Percentiles rank a stretch among this genome's conserved stretches.
Conservation (phyloP, 2,797 vertebrate genomes). For the Diplodus puntazzo region DNA sequence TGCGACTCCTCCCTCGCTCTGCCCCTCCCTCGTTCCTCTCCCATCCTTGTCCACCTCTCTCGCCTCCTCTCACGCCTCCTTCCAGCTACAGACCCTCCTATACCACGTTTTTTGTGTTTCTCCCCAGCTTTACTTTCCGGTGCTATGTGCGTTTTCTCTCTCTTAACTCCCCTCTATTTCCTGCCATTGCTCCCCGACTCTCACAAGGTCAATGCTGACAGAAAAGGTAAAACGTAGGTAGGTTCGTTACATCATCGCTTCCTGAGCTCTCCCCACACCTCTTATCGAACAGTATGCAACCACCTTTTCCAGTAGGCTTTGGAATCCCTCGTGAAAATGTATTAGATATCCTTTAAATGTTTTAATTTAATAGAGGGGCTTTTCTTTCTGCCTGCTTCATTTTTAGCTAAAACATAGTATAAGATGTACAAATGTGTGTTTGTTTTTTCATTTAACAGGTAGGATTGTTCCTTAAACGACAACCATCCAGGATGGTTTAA, state of each 20-base stretch:
- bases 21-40: conserved; percentile 65
- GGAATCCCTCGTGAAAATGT: not conserved
- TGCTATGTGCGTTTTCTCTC: not conserved
- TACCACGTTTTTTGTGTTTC: not conserved
- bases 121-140: not conserved
- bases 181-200: conserved; percentile 25
- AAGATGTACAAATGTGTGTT: not conserved
- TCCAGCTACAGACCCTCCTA: conserved; percentile 14
- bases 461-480: not conserved
- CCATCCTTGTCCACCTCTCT: conserved; percentile 55
- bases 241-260: conserved; percentile 40
- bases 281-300: conserved; percentile 10
- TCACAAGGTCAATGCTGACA: conserved; percentile 70
- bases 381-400: not conserved
- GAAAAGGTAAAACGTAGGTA: conserved; percentile 36
- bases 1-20: conserved; percentile 60
- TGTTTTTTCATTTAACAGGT: not conserved
- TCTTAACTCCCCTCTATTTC: not conserved
- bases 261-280: conserved; percentile 7
- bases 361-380: not conserved
- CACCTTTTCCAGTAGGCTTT: conserved; percentile 4
- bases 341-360: not conserved
- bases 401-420: not conserved
- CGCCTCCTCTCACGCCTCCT: conserved; percentile 42
- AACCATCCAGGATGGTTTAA: not conserved